A percentile compares a stretch with the other conserved stretches of the same genome.
Evolutionary conservation across 2,113 vertebrate genomes (phyloP).

Genomic region (Ciconia boyciana): DNA sequence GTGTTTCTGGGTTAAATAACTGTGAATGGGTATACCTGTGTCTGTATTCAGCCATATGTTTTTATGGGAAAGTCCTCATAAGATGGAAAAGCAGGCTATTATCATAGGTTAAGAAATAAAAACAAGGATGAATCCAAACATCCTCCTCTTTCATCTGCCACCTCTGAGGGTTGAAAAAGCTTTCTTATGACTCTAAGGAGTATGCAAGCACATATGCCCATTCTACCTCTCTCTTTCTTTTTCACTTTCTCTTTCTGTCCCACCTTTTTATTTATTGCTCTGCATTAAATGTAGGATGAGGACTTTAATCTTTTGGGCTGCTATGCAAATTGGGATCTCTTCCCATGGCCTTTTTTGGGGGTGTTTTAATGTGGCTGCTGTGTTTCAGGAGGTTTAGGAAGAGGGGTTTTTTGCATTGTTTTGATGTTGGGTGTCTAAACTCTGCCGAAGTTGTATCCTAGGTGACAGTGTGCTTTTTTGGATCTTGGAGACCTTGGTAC

Average conservation of each 20-base stretch:
- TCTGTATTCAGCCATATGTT: not conserved
- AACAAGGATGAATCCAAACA: not conserved
- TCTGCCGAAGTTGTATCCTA: not conserved
- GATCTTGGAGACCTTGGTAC: not conserved
- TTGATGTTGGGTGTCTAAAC: not conserved
- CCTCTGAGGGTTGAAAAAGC: not conserved
- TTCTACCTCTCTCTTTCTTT: not conserved
- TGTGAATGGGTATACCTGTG: not conserved
- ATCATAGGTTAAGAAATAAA: not conserved
- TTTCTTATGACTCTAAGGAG: not conserved
- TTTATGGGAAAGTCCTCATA: not conserved
- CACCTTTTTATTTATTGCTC: not conserved
- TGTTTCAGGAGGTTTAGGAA: not conserved
- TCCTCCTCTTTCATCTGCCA: not conserved
- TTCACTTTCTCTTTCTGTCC: not conserved
- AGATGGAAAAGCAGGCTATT: not conserved
- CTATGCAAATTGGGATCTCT: not conserved
- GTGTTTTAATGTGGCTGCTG: not conserved
- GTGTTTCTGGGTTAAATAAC: not conserved
- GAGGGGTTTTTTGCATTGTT: not conserved
- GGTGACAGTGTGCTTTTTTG: not conserved
- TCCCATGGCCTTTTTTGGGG: not conserved
- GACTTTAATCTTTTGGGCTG: not conserved
- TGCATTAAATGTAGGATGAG: not conserved
- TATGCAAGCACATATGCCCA: not conserved